These are phyloP conservation scores for Ibycter americanus DNA, from an alignment of 2,797 vertebrate species.

Conservation along the genomic window DNA sequence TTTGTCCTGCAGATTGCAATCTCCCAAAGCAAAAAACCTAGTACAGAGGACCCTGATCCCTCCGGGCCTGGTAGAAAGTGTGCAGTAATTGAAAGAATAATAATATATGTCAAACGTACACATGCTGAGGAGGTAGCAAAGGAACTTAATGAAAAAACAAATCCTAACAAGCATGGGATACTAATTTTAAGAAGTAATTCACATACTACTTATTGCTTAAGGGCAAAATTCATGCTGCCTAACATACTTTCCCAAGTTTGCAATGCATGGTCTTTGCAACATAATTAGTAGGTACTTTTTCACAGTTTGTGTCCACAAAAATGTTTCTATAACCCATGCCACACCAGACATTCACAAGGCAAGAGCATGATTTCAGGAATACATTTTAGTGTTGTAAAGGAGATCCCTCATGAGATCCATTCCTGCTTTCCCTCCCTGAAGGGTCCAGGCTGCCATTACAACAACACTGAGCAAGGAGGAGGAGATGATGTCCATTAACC, in stretches of 20 bases:
- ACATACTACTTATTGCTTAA: neutral
- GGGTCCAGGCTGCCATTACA: neutral
- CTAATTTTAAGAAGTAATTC: constrained; percentile 13
- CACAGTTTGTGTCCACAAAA: neutral
- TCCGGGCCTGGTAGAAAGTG: neutral
- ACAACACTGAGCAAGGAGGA: neutral
- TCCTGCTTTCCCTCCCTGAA: neutral
- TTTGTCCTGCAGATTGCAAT: neutral
- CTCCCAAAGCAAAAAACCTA: neutral
- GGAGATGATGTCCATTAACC: neutral
- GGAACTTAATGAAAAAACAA: neutral
- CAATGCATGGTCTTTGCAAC: neutral
- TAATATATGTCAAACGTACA: neutral
- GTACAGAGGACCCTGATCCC: neutral
- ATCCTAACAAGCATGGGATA: neutral
- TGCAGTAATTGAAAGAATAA: neutral
- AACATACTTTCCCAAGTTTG: neutral
- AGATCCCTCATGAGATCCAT: neutral
- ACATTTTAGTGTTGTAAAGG: neutral
- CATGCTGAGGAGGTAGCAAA: neutral
- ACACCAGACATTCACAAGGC: neutral
- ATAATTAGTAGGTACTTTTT: neutral
- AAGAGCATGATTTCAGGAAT: neutral
- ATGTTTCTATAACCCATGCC: neutral
- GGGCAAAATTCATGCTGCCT: neutral